Evolutionary conservation across 2,113 vertebrate genomes (phyloP).

Genomic region (Mesoclemmys tuberculata): DNA sequence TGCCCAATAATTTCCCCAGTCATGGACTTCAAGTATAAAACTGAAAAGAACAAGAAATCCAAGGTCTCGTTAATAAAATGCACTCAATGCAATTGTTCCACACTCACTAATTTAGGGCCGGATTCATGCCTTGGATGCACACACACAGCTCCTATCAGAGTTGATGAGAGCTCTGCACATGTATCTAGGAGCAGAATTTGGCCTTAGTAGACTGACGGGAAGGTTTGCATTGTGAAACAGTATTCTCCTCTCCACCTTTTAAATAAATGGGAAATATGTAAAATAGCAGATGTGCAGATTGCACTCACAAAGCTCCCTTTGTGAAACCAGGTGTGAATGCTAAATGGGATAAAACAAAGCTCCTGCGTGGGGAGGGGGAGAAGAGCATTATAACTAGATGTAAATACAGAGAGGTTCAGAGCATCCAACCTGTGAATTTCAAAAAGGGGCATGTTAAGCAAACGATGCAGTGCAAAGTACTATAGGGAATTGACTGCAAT

Average conservation of each 20-base stretch:
- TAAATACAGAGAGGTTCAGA: neutral
- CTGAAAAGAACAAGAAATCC: neutral
- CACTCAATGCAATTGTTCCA: neutral
- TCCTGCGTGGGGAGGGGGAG: rapidly evolving
- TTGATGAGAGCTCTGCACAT: rapidly evolving
- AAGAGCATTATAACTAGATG: neutral
- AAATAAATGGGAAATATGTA: rapidly evolving
- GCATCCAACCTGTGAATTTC: rapidly evolving
- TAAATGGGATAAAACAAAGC: neutral
- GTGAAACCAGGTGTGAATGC: neutral
- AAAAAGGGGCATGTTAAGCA: neutral
- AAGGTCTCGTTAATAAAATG: neutral
- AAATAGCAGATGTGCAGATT: neutral
- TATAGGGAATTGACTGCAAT: rapidly evolving
- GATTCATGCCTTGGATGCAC: neutral
- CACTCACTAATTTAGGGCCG: neutral
- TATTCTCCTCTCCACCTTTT: rapidly evolving
- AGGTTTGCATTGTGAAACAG: rapidly evolving
- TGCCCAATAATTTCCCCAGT: constrained; percentile 34
- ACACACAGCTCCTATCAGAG: neutral
- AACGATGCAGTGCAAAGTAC: rapidly evolving
- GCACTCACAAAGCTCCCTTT: rapidly evolving
- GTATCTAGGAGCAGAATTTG: rapidly evolving
- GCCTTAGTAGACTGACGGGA: neutral
- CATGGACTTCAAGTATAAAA: constrained; percentile 7